Percentiles rank a stretch among this genome's conserved stretches.
Evolutionary conservation across 2,113 vertebrate species (phyloP).

Genomic region (Eubucco bourcierii): DNA sequence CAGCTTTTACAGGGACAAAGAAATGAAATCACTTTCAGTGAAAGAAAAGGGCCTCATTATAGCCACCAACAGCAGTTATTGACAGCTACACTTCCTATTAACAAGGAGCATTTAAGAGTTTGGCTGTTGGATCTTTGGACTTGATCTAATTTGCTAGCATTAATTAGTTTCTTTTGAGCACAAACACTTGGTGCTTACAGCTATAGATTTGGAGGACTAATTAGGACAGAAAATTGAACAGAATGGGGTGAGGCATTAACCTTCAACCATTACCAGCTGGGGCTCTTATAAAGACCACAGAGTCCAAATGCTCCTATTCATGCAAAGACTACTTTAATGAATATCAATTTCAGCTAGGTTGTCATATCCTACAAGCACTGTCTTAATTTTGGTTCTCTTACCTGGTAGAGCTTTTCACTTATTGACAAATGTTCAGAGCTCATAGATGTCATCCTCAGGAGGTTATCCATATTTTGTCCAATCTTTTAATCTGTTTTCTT

Average conservation of each 20-base stretch:
- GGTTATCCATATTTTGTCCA: conserved; percentile 10
- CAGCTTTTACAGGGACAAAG: conserved; percentile 82
- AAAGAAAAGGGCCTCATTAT: conserved; percentile 88
- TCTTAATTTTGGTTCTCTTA: conserved; percentile 66
- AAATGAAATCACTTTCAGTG: conserved; percentile 93
- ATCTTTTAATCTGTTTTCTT: conserved; percentile 22
- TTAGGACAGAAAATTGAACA: conserved; percentile 88
- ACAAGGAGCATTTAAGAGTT: conserved; percentile 88
- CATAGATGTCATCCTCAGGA: neutral
- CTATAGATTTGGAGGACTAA: conserved; percentile 89
- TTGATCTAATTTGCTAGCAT: conserved; percentile 97
- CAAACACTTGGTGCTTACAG: conserved; percentile 88
- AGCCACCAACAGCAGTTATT: conserved; percentile 87
- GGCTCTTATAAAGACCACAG: conserved; percentile 87
- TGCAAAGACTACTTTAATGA: conserved; percentile 80
- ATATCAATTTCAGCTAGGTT: conserved; percentile 83
- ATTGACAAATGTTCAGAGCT: conserved; percentile 10
- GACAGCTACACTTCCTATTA: conserved; percentile 86
- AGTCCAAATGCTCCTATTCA: conserved; percentile 91
- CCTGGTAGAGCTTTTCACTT: conserved; percentile 44
- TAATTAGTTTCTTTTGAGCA: conserved; percentile 91
- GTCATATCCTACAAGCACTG: conserved; percentile 56
- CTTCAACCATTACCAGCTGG: conserved; percentile 92
- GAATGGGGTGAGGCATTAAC: conserved; percentile 85
- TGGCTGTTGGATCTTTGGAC: conserved; percentile 88